Base-by-base conservation (phyloP, 2,888 invertebrate species). In the Cetonia aurata region DNA sequence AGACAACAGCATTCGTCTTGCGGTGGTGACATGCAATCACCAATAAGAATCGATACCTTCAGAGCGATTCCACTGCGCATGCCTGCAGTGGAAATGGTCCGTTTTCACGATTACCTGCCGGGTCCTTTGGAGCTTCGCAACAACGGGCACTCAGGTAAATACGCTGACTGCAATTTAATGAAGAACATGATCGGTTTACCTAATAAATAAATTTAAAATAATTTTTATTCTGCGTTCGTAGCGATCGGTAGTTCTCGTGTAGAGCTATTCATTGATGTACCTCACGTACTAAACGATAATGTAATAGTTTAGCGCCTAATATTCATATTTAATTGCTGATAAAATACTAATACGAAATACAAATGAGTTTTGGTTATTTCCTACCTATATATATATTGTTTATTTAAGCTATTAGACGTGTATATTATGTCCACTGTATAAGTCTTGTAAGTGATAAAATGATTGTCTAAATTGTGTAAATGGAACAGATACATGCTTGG, bases 71-170 rank as follows among this genome's bases (percentile, higher is more conserved):
- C 89, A 48, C 85, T 92, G 50, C 88, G 89, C 6, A 89, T 92
- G 79, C 92, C 92, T 0, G 91, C 92, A 6, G 86, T 93, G 79
- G 92, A 92, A 81, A 88, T 90, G 84, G 88, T 91, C 75, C 90
- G 92, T 12, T 93, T 91, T 83, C 91, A 91, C 79, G 89, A 92
- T 83, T 87, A 88, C 10, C 83, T 92, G 57, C 89, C 90, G 4
- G 87, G 88, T 59, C 90, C 91, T 3, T 83, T 92, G 33, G 87
- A 87, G 57, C 85, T 90, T 72, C 87, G 87, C 55, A 93, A 93
- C 78, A 92, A 90, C 77, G 92, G 92, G 3, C 91, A 92, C 82
- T 91, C 92, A 77, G 92, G 92, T 89, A 83, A 77, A 37, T 6
- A 37, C 37, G 33, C 10, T 10, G 17, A 50, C 50, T 37, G 52